phyloP scores from a whole-genome alignment of 2,113 vertebrate genomes.

The Charadrius vociferus region DNA sequence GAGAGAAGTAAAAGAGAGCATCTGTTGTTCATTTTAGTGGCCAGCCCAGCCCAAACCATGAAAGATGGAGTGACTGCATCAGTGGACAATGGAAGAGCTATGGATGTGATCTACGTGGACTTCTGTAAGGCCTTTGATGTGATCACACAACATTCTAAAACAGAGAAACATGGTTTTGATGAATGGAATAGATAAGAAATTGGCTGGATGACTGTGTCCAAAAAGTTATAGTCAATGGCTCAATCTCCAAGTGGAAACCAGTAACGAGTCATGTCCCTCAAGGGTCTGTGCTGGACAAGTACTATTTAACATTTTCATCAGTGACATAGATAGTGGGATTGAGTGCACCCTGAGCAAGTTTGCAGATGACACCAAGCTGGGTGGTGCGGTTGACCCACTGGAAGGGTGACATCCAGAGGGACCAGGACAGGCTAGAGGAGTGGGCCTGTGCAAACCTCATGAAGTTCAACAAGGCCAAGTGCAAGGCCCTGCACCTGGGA shows the following conservation, averaged over 20 bases:
- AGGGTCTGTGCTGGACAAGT: not conserved
- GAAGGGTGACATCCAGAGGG: not conserved
- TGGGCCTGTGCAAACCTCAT: not conserved
- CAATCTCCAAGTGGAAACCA: not conserved
- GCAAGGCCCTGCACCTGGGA: not conserved
- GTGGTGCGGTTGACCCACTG: too few species aligned
- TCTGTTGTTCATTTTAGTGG: too few species aligned
- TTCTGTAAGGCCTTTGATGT: not conserved
- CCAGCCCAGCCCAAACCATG: too few species aligned
- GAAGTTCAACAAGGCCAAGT: not conserved
- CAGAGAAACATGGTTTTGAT: not conserved
- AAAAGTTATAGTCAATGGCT: not conserved
- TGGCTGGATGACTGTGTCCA: fast-evolving
- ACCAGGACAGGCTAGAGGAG: not conserved
- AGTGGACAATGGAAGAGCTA: not conserved
- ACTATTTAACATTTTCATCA: not conserved
- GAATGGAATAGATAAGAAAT: not conserved
- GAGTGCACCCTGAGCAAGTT: not conserved
- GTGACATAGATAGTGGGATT: not conserved
- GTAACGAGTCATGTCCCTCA: not conserved
- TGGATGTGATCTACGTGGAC: not conserved
- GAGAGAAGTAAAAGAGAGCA: too few species aligned
- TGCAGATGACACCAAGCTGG: not conserved
- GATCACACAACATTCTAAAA: not conserved
- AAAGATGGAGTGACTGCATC: not conserved